Base-by-base conservation (phyloP, 2,113 vertebrate genomes). In the Cyprinodon tularosa region DNA sequence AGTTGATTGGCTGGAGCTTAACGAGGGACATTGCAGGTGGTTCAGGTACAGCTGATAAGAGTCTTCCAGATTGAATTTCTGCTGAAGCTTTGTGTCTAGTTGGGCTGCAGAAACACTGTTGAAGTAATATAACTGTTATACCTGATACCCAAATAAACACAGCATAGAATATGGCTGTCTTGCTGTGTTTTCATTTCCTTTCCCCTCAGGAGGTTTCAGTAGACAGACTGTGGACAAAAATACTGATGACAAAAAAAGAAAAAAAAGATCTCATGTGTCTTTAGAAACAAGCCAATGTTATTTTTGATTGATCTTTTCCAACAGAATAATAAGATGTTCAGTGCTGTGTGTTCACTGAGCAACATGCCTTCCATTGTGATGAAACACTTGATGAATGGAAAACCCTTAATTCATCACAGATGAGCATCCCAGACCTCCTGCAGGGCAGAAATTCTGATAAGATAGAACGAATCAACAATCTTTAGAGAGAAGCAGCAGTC, bases 401-500 rank as follows among this genome's bases (percentile, higher is more conserved):
- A 87, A 82, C 82, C 82, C 66, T 74, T 83, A 86, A 89, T 80
- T 76, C 73, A 62, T 48, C 57, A 45, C 75, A 71, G 70, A 71
- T 61, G 50, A 70, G 68, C 10, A 14, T 63, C 29, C 50, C 12
- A 11, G 1, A 3, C 69, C 72, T 84, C 76, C 80, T 86, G 65
- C 42, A 2, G 4, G 62, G 71, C 59, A 57, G 77, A 50, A 53
- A 40, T 48, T 64, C n/a, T 82, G 63, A 65, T 78, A 60, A 72
- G 74, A 63, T 83, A 4, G 12, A 59, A 22, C 20, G 53, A 47
- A 83, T 79, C 76, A 66, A 77, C 72, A 59, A 67, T 66, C 70
- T 65, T 47, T 72, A 70, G 39, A 66, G 62, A 38, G 59, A 68
- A 36, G 40, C 68, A 59, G 13, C 2, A n/a, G 77, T 83, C 75